Percentiles rank a stretch among this genome's conserved stretches.
phyloP scores from a whole-genome alignment of 2,113 vertebrate species.

The Sturnus vulgaris region DNA sequence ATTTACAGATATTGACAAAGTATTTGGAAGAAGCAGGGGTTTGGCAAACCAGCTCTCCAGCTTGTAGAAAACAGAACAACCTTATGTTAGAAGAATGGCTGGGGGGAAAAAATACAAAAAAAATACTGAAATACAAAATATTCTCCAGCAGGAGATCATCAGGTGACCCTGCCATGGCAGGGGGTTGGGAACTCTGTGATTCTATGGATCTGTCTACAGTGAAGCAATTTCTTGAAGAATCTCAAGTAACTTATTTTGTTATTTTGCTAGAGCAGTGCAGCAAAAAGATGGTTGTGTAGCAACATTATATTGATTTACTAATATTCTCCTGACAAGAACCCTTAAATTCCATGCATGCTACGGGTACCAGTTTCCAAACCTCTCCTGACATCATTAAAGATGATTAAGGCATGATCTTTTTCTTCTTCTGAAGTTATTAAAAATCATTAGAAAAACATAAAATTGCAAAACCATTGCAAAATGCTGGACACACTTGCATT shows the following conservation, averaged over 20 bases:
- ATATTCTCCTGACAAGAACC: background rate
- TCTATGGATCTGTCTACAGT: background rate
- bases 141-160: background rate
- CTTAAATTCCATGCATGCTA: background rate
- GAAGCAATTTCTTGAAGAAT: background rate
- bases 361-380: background rate
- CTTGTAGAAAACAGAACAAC: background rate
- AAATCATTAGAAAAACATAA: background rate
- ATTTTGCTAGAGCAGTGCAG: background rate
- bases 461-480: background rate
- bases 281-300: background rate
- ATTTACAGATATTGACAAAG: background rate
- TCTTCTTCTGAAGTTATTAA: background rate
- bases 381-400: background rate
- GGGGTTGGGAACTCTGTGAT: background rate
- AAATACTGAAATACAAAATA: background rate
- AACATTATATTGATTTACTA: background rate
- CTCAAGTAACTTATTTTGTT: background rate
- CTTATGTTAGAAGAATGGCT: background rate
- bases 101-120: background rate
- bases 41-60: background rate
- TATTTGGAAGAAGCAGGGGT: background rate
- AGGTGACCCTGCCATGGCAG: too few relatives aligned
- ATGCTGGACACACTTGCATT: background rate
- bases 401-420: fast-evolving